These are phyloP conservation scores for Dendronephthya gigantea DNA, from an alignment of 64 coral and sea anemone genomes.

Conservation along the genomic window DNA sequence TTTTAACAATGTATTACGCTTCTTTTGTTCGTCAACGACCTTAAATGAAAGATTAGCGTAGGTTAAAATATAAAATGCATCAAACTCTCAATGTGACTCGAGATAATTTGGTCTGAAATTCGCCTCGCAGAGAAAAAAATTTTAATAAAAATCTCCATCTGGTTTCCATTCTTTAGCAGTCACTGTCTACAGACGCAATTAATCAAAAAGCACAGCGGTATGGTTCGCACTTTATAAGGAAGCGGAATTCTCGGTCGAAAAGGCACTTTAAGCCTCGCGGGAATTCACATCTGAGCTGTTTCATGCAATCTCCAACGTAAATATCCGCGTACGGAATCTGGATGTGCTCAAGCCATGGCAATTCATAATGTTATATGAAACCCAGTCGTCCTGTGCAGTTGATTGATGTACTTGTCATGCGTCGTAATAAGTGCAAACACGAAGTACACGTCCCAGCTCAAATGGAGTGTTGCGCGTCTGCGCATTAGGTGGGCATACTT, in stretches of 20 bases:
- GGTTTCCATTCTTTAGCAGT: neutral
- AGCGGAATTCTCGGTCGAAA: neutral
- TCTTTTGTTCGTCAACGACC: neutral
- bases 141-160: neutral
- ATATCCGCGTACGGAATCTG: too few species aligned
- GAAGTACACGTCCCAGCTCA: neutral
- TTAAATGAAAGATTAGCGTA: neutral
- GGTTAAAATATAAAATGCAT: neutral
- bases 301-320: too few species aligned
- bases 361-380: neutral
- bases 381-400: neutral
- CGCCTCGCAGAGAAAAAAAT: neutral
- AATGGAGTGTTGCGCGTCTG: neutral
- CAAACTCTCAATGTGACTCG: too few species aligned
- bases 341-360: neutral
- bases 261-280: neutral
- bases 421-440: neutral
- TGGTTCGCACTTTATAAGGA: neutral
- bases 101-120: neutral
- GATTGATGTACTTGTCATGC: constrained; percentile 4
- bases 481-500: constrained; percentile 3
- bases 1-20: neutral
- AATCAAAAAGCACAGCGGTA: neutral
- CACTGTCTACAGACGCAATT: neutral
- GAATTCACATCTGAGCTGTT: neutral